Conservation (phyloP, 2,888 invertebrate genomes). For the Hirtodrosophila histrioides region DNA sequence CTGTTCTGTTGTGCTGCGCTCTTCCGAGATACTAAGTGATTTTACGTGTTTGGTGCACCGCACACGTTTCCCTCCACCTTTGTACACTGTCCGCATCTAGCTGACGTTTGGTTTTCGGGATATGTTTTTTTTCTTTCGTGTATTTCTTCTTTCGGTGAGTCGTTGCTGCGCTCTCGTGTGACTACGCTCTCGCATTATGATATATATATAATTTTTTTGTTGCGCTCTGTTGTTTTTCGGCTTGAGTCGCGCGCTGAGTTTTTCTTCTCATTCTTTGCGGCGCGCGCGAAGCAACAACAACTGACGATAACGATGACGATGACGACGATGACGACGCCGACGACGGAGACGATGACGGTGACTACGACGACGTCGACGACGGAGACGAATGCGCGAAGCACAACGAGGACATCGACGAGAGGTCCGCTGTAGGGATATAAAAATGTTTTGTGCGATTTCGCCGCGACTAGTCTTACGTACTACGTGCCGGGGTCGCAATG, state of each 20-base stretch:
- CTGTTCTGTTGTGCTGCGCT: conserved; percentile 42
- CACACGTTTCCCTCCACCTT: conserved; percentile 61
- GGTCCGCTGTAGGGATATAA: conserved; percentile 78
- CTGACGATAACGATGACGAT: conserved; percentile 41
- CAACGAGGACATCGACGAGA: conserved; percentile 67
- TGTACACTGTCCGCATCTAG: conserved; percentile 15
- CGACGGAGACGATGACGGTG: conserved; percentile 46
- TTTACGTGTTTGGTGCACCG: conserved; percentile 82
- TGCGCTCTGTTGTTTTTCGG: conserved; percentile 62
- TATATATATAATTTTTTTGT: conserved; percentile 36
- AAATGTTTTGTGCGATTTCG: conserved; percentile 82
- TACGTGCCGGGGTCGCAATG: conserved; percentile 83
- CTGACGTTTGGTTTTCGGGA: conserved; percentile 34
- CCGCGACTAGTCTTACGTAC: conserved; percentile 83
- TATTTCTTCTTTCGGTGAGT: conserved; percentile 16
- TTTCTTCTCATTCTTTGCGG: conserved; percentile 78
- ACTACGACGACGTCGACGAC: conserved; percentile 55
- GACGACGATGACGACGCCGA: conserved; percentile 31
- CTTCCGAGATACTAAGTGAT: conserved; percentile 75
- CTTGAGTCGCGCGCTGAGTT: conserved; percentile 71
- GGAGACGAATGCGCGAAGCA: conserved; percentile 47
- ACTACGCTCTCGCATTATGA: conserved; percentile 40
- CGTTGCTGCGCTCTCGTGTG: conserved; percentile 32
- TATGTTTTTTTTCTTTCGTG: conserved; percentile 34
- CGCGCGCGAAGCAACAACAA: conserved; percentile 71